Base-by-base conservation (phyloP, 1,140 invertebrate species). In the Dreissena rostriformis region DNA sequence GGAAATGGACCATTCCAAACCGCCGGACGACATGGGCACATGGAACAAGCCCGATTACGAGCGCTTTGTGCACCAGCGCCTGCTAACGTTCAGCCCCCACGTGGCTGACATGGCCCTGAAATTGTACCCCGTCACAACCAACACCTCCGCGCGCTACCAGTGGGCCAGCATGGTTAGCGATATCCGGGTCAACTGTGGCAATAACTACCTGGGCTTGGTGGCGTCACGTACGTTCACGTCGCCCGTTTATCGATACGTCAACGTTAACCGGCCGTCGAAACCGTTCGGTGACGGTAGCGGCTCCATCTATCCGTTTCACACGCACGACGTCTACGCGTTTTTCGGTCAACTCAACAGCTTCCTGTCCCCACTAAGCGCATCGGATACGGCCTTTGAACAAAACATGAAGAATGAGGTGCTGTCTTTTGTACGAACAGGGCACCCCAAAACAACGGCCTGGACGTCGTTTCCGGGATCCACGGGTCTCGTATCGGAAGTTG, bases 181-280 rank as follows among this genome's bases (percentile, higher is more conserved):
- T 19, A 72, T 76, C 24, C n/a, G 81, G 19, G 72, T 76, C 2
- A 68, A 70, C 72, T 83, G 81, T 39, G 81, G 66, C 8, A 83
- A n/a, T 52, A 68, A 83, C 52, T 66, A 68, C 52, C 10, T 83
- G 12, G 65, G 39, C 15, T 39, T 68, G 15, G 55, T 76, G 19
- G 74, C 74, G 1, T 63, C 72, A 15, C 57, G 39, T 17, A 49
- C 72, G 11, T 55, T 67, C n/a, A 67, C 67, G 28, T 75, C 81
- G 17, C 72, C 81, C 6, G 73, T 83, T 5, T 83, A 76, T 22
- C 71, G 66, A 22, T 83, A 83, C 63, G 81, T 83, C 11, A 67
- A 53, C 51, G 76, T 72, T 8, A 57, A 55, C 28, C 49, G 57
- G 15, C 72, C 81, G 15, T 76, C 81, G 8, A 51, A 83, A 61